Conservation (phyloP, 64 coral and sea anemone genomes). For the Platygyra sinensis region DNA sequence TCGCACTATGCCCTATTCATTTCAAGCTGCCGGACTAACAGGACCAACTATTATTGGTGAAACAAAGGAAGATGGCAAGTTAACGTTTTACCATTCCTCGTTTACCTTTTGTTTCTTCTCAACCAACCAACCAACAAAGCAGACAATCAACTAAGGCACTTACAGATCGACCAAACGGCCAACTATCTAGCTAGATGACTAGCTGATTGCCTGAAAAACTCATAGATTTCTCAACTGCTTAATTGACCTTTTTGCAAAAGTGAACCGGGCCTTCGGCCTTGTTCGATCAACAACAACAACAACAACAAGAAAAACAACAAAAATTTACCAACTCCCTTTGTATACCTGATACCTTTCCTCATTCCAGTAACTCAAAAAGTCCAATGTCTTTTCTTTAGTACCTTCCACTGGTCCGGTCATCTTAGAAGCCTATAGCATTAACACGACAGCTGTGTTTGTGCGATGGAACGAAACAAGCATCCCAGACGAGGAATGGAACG, state of each 20-base stretch:
- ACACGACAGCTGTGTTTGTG: conserved; percentile 4
- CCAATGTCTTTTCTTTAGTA: background rate
- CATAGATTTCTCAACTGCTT: too few relatives aligned
- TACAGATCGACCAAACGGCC: too few relatives aligned
- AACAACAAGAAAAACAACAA: too few relatives aligned
- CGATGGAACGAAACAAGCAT: conserved; percentile 10
- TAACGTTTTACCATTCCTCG: background rate
- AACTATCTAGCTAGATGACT: too few relatives aligned
- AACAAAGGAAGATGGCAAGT: conserved; percentile 1
- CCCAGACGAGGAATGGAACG: background rate
- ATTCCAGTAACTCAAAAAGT: background rate
- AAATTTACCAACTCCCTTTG: too few relatives aligned
- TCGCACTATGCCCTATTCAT: conserved; percentile 1
- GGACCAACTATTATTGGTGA: background rate
- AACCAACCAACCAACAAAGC: too few relatives aligned
- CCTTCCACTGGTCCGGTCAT: background rate
- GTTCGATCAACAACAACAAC: too few relatives aligned
- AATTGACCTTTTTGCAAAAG: too few relatives aligned
- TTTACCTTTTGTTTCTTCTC: background rate
- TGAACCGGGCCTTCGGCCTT: too few relatives aligned
- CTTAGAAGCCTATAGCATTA: conserved; percentile 6
- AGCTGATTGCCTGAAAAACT: too few relatives aligned
- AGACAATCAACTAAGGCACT: too few relatives aligned
- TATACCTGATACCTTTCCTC: background rate
- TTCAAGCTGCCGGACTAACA: background rate